phyloP scores from a whole-genome alignment of 2,888 invertebrate genomes.

The Parnassius smintheus region DNA sequence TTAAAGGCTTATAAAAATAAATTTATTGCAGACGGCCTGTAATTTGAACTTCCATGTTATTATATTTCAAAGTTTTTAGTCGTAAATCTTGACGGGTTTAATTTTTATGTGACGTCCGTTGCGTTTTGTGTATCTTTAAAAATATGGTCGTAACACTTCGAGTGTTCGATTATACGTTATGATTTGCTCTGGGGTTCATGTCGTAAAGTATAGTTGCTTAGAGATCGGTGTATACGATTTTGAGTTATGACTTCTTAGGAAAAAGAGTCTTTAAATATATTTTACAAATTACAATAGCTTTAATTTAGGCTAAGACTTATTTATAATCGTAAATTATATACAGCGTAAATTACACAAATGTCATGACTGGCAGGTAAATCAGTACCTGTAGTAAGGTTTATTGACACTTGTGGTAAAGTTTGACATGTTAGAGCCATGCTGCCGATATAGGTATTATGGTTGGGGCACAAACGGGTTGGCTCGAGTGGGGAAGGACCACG shows the following conservation, averaged over 20 bases:
- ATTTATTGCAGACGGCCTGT: conserved; percentile 63
- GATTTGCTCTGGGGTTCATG: conserved; percentile 13
- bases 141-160: conserved; percentile 25
- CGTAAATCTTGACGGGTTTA: conserved; percentile 70
- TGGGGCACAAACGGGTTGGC: too few species aligned
- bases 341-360: too few species aligned
- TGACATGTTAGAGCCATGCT: too few species aligned
- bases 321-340: too few species aligned
- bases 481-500: too few species aligned
- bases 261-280: neutral
- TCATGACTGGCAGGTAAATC: too few species aligned
- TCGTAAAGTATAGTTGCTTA: conserved; percentile 22
- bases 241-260: neutral
- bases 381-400: too few species aligned
- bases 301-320: too few species aligned
- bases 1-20: conserved; percentile 52
- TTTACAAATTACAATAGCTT: too few species aligned
- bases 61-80: conserved; percentile 71
- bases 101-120: conserved; percentile 67
- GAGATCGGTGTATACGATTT: neutral
- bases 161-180: conserved; percentile 15
- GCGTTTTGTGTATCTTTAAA: conserved; percentile 45
- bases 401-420: too few species aligned
- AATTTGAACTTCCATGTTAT: conserved; percentile 69
- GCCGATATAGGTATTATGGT: too few species aligned